Conservation (phyloP, 2,113 vertebrate species). For the Tympanuchus pallidicinctus region DNA sequence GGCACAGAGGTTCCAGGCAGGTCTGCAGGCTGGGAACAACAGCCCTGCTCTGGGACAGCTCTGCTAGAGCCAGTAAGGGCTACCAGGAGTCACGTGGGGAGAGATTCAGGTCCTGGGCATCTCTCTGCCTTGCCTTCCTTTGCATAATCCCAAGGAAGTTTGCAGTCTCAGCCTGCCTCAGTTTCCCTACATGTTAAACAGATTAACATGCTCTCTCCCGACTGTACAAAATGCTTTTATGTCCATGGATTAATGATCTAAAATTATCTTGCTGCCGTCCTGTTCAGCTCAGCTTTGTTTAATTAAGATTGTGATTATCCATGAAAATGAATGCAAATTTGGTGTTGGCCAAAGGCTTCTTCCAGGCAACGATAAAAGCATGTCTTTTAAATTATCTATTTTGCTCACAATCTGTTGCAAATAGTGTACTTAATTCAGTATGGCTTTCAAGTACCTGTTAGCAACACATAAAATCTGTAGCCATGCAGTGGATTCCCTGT, state of each 20-base stretch:
- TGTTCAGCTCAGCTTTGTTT: slow-evolving; percentile 3
- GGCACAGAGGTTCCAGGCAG: not conserved
- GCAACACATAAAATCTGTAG: slow-evolving; percentile 22
- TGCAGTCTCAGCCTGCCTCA: not conserved
- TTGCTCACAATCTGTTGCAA: not conserved
- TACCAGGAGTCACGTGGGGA: accelerated
- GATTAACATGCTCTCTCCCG: not conserved
- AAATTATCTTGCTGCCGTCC: not conserved
- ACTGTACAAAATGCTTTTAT: not conserved
- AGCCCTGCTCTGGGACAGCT: not conserved
- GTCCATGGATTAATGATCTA: not conserved
- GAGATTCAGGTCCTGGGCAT: not conserved
- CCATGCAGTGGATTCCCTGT: not conserved
- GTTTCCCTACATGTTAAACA: not conserved
- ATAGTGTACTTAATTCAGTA: not conserved
- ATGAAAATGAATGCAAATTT: not conserved
- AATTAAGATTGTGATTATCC: slow-evolving; percentile 14
- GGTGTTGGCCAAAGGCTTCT: not conserved
- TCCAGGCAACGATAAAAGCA: not conserved
- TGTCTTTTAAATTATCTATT: not conserved
- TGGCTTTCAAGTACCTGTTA: not conserved
- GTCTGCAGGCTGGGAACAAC: not conserved
- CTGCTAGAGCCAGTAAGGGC: not conserved
- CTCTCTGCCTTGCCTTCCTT: not conserved
- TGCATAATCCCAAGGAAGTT: not conserved